phyloP scores from a whole-genome alignment of 2,888 invertebrate species.

The Mesorhabditis spiculigera region DNA sequence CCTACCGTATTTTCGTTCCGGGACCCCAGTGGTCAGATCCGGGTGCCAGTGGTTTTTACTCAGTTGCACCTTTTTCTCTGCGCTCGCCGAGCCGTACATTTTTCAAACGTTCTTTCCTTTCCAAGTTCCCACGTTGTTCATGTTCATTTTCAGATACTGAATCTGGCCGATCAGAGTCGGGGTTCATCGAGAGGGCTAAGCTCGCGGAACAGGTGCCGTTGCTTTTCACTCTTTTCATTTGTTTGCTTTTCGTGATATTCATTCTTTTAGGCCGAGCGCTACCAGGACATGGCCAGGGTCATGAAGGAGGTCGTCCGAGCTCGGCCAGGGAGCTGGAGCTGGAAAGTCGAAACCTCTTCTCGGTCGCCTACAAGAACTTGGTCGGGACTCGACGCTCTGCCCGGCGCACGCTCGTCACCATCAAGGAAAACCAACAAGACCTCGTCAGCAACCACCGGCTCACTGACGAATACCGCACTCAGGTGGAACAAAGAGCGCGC shows the following conservation, averaged over 20 bases:
- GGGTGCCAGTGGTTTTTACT: too few relatives aligned
- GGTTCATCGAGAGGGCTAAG: constrained; percentile 59
- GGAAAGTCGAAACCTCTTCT: constrained; percentile 59
- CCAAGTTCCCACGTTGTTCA: too few relatives aligned
- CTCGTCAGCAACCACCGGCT: constrained; percentile 98
- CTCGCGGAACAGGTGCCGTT: constrained; percentile 58
- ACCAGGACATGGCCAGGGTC: constrained; percentile 59
- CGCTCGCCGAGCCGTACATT: too few relatives aligned
- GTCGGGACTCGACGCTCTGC: constrained; percentile 59
- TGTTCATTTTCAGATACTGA: background rate
- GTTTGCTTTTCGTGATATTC: background rate
- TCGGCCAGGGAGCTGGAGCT: constrained; percentile 58
- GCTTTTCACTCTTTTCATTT: background rate
- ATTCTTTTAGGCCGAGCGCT: constrained; percentile 55
- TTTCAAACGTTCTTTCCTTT: too few relatives aligned
- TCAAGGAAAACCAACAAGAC: constrained; percentile 60
- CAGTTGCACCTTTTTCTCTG: too few relatives aligned
- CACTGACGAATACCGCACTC: constrained; percentile 99
- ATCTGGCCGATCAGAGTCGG: constrained; percentile 57
- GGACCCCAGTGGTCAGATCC: too few relatives aligned
- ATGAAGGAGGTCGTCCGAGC: constrained; percentile 60
- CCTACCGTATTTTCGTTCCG: too few relatives aligned
- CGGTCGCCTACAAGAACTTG: constrained; percentile 60
- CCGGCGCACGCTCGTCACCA: constrained; percentile 59
- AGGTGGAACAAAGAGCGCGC: constrained; percentile 95